Percentiles rank a stretch among this genome's conserved stretches.
Conservation (phyloP, 2,113 vertebrate genomes). For the Oreotrochilus melanogaster region DNA sequence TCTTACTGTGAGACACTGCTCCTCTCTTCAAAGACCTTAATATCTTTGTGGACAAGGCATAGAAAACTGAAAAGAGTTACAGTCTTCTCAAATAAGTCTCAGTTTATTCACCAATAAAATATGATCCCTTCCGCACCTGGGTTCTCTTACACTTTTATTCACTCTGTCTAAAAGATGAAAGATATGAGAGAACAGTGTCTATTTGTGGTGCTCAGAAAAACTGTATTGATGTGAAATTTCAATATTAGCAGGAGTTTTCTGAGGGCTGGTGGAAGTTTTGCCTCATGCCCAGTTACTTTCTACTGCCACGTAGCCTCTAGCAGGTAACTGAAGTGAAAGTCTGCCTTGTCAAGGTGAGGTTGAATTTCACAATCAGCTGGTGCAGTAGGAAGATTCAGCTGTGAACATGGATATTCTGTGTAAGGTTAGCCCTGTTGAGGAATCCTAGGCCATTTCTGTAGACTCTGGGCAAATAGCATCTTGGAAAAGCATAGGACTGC, state of each 20-base stretch:
- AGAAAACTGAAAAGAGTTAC: background rate
- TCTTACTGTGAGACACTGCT: background rate
- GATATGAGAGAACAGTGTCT: background rate
- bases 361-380: background rate
- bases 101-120: background rate
- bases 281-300: background rate
- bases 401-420: background rate
- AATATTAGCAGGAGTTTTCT: background rate
- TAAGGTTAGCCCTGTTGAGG: background rate
- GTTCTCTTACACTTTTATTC: background rate
- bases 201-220: background rate
- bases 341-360: background rate
- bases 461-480: background rate
- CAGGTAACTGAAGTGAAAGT: background rate
- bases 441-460: background rate
- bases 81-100: background rate
- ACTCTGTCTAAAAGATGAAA: background rate
- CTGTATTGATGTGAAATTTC: background rate
- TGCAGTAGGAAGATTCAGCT: background rate
- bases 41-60: background rate
- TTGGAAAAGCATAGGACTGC: background rate
- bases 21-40: background rate
- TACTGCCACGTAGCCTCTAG: background rate
- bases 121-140: background rate
- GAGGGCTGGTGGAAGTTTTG: background rate